These are phyloP conservation scores for Chromoteleia sp. DNA, from an alignment of 2,888 invertebrate genomes.

Conservation along the genomic window DNA sequence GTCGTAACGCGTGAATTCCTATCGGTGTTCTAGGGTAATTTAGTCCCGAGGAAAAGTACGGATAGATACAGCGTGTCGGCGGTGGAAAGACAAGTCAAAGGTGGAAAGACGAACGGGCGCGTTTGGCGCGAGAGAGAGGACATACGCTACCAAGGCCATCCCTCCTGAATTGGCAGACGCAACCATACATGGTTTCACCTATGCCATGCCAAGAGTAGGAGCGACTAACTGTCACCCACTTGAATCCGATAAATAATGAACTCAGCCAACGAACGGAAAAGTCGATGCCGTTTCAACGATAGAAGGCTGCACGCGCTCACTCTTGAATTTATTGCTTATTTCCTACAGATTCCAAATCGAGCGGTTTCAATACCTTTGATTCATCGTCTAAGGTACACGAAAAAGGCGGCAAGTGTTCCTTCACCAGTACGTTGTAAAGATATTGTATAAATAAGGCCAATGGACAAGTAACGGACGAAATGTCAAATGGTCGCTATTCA, in stretches of 20 bases:
- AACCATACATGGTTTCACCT: slow-evolving; percentile 78
- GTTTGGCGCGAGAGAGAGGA: slow-evolving; percentile 35
- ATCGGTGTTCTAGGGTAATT: slow-evolving; percentile 36
- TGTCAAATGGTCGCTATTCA: no score
- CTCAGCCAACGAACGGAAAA: slow-evolving; percentile 23
- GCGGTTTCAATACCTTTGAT: neutral
- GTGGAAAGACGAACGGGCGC: slow-evolving; percentile 41
- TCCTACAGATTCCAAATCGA: slow-evolving; percentile 12
- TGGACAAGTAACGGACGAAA: no score
- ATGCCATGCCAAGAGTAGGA: slow-evolving; percentile 59
- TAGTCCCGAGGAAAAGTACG: slow-evolving; percentile 49
- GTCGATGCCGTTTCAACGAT: neutral
- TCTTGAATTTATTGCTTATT: slow-evolving; percentile 22
- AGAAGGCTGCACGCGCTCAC: neutral
- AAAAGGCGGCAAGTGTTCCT: no score
- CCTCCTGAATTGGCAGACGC: slow-evolving; percentile 70
- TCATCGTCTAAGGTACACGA: neutral
- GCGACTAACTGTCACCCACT: slow-evolving; percentile 62
- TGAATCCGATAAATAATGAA: slow-evolving; percentile 61
- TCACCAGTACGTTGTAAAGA: no score
- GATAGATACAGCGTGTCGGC: neutral
- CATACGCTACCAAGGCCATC: slow-evolving; percentile 72
- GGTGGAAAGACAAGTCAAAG: slow-evolving; percentile 46
- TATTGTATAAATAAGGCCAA: no score
- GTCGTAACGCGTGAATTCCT: slow-evolving; percentile 12